phyloP scores from a whole-genome alignment of 2,113 vertebrate species.

The Petrocephalus microphthalmus region DNA sequence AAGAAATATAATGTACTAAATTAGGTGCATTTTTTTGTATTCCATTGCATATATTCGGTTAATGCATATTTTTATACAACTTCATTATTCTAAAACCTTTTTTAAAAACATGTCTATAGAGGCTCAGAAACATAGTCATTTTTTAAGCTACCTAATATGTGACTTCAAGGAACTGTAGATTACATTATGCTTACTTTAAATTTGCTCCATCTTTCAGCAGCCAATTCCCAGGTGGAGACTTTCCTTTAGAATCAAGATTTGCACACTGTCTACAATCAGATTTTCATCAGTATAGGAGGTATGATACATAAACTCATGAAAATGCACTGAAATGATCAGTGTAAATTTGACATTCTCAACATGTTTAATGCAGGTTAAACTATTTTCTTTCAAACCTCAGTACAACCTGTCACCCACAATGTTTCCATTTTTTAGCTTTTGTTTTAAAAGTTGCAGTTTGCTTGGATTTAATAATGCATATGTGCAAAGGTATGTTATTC shows the following conservation, averaged over 20 bases:
- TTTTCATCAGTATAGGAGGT: neutral
- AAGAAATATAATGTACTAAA: neutral
- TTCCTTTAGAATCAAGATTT: neutral
- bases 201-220: neutral
- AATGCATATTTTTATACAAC: neutral
- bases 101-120: neutral
- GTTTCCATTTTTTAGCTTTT: neutral
- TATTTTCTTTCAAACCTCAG: neutral
- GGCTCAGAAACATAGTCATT: neutral
- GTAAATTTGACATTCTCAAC: neutral
- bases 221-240: neutral
- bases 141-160: neutral
- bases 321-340: neutral
- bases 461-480: slow-evolving; percentile 4
- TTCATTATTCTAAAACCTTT: neutral
- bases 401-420: neutral
- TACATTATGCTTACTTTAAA: neutral
- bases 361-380: neutral
- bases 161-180: neutral
- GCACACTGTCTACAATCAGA: neutral
- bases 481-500: slow-evolving; percentile 1
- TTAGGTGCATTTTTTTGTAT: neutral
- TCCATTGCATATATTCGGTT: neutral
- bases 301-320: neutral
- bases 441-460: neutral